These are phyloP conservation scores for Diabrotica virgifera DNA, from an alignment of 1,140 invertebrate genomes.

Conservation along the genomic window DNA sequence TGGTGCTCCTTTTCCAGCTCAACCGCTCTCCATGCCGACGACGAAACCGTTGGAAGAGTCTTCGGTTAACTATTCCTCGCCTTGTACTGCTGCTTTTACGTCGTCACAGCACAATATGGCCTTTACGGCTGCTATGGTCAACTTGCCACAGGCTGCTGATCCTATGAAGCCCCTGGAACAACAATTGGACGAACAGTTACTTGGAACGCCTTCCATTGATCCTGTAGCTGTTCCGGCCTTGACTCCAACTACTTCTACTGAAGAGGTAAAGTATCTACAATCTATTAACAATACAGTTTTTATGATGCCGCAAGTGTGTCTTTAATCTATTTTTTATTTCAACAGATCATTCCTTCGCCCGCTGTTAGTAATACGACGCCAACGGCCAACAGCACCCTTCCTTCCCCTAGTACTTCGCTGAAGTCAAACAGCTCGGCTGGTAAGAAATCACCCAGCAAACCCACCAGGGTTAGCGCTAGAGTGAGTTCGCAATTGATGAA, in stretches of 20 bases:
- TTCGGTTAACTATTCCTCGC: conserved; percentile 50
- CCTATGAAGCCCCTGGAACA: conserved; percentile 38
- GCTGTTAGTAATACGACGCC: conserved; percentile 17
- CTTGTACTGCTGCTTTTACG: conserved; percentile 72
- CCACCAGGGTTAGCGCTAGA: conserved; percentile 61
- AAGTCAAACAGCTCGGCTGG: conserved; percentile 46
- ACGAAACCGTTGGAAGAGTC: conserved; percentile 56
- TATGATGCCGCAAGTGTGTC: not conserved
- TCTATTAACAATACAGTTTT: too few relatives aligned
- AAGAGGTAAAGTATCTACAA: conserved; percentile 16
- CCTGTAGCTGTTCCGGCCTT: conserved; percentile 38
- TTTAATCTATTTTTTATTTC: not conserved
- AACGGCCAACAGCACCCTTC: conserved; percentile 22
- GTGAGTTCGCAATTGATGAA: conserved; percentile 55
- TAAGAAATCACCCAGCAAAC: conserved; percentile 65
- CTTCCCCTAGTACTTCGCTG: conserved; percentile 45
- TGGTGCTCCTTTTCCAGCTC: conserved; percentile 56
- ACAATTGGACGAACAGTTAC: conserved; percentile 36
- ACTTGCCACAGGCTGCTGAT: conserved; percentile 39
- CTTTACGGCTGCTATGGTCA: conserved; percentile 71
- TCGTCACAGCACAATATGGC: conserved; percentile 75
- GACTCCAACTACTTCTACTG: conserved; percentile 14
- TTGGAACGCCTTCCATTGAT: conserved; percentile 28
- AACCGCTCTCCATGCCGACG: conserved; percentile 52
- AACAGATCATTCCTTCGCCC: conserved; percentile 22